Evolutionary conservation across 92 coral and sea anemone genomes (phyloP), one percentile per base, ranked within the genome.

Genomic region (Epizoanthus fatuus): DNA sequence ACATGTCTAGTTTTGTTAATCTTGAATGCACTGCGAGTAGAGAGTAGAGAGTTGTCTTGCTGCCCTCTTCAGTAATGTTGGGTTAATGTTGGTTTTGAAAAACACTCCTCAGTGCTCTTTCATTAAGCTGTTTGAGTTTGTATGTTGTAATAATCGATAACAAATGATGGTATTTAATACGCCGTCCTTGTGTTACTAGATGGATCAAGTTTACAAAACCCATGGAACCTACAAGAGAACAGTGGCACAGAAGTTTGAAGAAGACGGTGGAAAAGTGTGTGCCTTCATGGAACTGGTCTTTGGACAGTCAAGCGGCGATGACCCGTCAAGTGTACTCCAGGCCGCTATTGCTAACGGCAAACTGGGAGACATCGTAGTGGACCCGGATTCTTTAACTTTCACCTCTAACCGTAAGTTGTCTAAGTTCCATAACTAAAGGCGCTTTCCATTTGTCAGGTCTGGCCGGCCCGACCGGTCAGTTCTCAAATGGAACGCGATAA

Each of bases 361-460:
- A 38, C 29, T 76, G 49, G 82, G 82, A 60, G 57, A 76, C 45
- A 59, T 76, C 54, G 39, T 40, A 20, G 82, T 76, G 20, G 82
- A 76, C 39, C 82, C 82, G 14, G 69, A 60, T 54, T 76, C 82
- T 0, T 38, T 76, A 22, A 59, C 42, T 17, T 76, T 76, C 39
- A 55, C 45, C 9, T 76, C 82, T 39, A 76, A 59, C 82, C 55
- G 82, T 76, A 74, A 74, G 80, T 74, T 51, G 37, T 69, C 16
- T 69, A 51, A 69, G 53, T 49, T 49, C 2, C 14, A 49, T 49
- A 49, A 49, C 9, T 49, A 44, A 44, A 7, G 35, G 35, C 35
- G 35, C 35, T 29, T 29, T 29, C 35, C 35, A 29, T 29, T 29
- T 29, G 35, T 29, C 35, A 1, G 35, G 35, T 29, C 35, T 29